phyloP scores from a whole-genome alignment of 2,888 invertebrate genomes.

The Gibbula magus region DNA sequence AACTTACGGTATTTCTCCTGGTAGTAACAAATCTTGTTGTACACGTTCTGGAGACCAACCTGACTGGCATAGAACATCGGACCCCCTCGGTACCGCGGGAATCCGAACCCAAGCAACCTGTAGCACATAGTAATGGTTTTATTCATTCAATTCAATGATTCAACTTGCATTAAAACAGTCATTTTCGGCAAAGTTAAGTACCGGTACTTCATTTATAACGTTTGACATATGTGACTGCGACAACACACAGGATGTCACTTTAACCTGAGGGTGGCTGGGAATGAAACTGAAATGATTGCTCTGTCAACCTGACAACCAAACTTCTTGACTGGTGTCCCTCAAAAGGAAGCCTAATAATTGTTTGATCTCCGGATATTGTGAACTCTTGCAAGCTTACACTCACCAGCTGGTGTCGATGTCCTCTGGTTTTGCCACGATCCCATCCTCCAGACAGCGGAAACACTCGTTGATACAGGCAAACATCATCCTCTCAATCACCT shows the following conservation, averaged over 20 bases:
- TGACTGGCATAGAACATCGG: slow-evolving; percentile 71
- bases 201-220: too few species aligned
- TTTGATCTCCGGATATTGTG: too few species aligned
- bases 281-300: too few species aligned
- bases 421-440: slow-evolving; percentile 65
- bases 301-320: too few species aligned
- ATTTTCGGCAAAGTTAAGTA: too few species aligned
- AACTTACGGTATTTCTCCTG: slow-evolving; percentile 67
- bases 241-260: too few species aligned
- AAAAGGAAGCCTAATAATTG: too few species aligned
- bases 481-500: slow-evolving; percentile 67
- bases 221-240: too few species aligned
- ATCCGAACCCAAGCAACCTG: slow-evolving; percentile 70
- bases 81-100: slow-evolving; percentile 69
- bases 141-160: too few species aligned
- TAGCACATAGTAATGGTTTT: background rate
- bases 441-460: slow-evolving; percentile 69
- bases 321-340: too few species aligned
- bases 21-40: slow-evolving; percentile 65
- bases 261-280: too few species aligned
- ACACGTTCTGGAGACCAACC: slow-evolving; percentile 65
- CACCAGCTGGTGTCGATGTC: slow-evolving; percentile 71
- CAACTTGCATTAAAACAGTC: too few species aligned
- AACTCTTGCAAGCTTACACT: slow-evolving; percentile 18
- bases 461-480: slow-evolving; percentile 70